Percentiles rank a stretch among this genome's conserved stretches.
Evolutionary conservation across 2,888 invertebrate genomes (phyloP).

Genomic region (Temnothorax unifasciatus): DNA sequence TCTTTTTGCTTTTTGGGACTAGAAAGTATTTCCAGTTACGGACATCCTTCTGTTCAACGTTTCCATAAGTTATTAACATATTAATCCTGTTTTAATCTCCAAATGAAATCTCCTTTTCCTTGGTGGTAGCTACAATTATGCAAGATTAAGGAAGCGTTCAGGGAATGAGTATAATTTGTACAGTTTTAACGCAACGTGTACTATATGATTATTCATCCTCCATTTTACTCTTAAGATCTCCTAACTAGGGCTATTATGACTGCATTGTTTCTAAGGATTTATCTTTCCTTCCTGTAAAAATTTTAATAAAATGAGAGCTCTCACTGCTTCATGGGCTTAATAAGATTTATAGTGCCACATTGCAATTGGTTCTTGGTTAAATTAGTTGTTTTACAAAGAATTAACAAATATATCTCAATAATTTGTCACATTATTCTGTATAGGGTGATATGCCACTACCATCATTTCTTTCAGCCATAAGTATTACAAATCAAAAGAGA

Average conservation of each 20-base stretch:
- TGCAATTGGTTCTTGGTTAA: conserved; percentile 17
- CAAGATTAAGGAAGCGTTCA: conserved; percentile 25
- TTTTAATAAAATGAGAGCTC: conserved; percentile 26
- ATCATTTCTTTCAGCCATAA: background rate
- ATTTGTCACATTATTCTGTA: background rate
- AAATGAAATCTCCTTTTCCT: conserved; percentile 13
- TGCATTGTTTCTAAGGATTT: conserved; percentile 42
- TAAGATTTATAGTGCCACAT: conserved; percentile 11
- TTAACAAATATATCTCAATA: conserved; percentile 7
- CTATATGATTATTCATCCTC: conserved; percentile 33
- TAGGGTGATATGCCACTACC: conserved; percentile 6
- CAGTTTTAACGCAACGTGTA: conserved; percentile 27
- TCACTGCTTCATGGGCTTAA: conserved; percentile 16
- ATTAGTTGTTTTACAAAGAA: conserved; percentile 25
- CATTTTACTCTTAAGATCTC: conserved; percentile 49
- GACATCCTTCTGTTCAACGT: conserved; percentile 49
- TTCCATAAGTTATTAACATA: conserved; percentile 31
- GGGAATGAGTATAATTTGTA: conserved; percentile 21
- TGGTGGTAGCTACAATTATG: conserved; percentile 35
- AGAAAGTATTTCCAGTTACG: conserved; percentile 39
- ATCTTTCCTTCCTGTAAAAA: conserved; percentile 18
- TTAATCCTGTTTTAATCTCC: conserved; percentile 47
- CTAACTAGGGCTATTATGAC: conserved; percentile 49
- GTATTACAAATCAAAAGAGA: background rate
- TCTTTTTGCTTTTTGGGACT: conserved; percentile 36